Evolutionary conservation across 37 sponge, comb jelly and placozoan species (phyloP).

Genomic region (Spongia lamella): DNA sequence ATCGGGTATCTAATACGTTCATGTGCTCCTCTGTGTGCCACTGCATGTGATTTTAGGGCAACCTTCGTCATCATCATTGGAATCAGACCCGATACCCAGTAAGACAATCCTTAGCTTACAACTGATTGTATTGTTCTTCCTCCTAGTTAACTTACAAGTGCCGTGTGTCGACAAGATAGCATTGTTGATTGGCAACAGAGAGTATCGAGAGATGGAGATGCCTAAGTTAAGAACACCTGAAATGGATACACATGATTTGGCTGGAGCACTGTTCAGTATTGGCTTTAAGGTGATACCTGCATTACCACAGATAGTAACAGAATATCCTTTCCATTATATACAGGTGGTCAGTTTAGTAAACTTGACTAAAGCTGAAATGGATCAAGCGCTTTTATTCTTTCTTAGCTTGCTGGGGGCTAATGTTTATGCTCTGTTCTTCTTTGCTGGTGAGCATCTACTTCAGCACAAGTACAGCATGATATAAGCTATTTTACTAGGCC

Average conservation of each 20-base stretch:
- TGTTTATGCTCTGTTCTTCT: conserved; percentile 97
- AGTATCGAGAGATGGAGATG: conserved; percentile 58
- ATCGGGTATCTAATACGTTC: too few relatives aligned
- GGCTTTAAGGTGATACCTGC: conserved; percentile 73
- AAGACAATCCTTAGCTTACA: too few relatives aligned
- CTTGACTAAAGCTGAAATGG: conserved; percentile 91
- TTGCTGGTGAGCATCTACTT: conserved; percentile 67
- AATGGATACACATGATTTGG: conserved; percentile 78
- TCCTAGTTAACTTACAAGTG: neutral
- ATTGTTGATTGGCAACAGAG: conserved; percentile 92
- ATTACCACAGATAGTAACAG: too few relatives aligned
- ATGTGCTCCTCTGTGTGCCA: too few relatives aligned
- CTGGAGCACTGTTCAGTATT: conserved; percentile 65
- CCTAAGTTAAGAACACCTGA: conserved; percentile 78
- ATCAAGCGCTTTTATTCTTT: conserved; percentile 80
- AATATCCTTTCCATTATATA: neutral
- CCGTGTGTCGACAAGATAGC: conserved; percentile 92
- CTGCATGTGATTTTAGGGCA: too few relatives aligned
- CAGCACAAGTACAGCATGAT: too few relatives aligned
- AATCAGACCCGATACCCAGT: too few relatives aligned
- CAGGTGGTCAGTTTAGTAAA: conserved; percentile 89
- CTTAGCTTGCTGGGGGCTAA: conserved; percentile 72
- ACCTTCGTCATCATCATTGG: too few relatives aligned
- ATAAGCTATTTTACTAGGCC: conserved; percentile 9
- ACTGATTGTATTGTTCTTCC: conserved; percentile 1